A percentile compares a stretch with the other conserved stretches of the same genome.
Evolutionary conservation across 2,888 invertebrate genomes (phyloP).

Genomic region (Disparrhopalites patrizii): DNA sequence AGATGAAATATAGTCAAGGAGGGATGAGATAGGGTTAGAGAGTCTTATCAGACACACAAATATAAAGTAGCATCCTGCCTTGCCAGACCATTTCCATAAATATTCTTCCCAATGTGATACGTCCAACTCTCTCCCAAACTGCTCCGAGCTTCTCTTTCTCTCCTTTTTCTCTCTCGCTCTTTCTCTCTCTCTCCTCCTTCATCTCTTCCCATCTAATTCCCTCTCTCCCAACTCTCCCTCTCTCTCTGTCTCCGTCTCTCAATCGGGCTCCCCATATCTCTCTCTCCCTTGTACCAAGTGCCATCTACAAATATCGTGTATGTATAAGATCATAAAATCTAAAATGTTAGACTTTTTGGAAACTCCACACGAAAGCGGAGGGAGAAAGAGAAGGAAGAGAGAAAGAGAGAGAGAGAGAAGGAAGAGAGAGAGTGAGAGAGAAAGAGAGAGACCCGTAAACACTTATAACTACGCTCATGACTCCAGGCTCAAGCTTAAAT

Average conservation of each 20-base stretch:
- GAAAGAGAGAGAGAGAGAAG: too few species aligned
- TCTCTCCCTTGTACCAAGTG: too few species aligned
- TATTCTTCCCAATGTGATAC: constrained; percentile 24
- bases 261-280: too few species aligned
- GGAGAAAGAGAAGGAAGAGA: too few species aligned
- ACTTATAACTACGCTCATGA: neutral
- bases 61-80: constrained; percentile 17
- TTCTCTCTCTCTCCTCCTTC: neutral
- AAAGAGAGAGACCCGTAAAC: neutral
- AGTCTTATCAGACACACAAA: constrained; percentile 22
- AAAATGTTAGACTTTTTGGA: too few species aligned
- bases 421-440: too few species aligned
- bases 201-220: neutral
- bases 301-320: too few species aligned
- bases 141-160: constrained; percentile 3
- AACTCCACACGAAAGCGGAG: too few species aligned
- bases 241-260: too few species aligned
- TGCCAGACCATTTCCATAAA: constrained; percentile 23
- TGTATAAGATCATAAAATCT: too few species aligned
- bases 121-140: constrained; percentile 11
- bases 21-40: constrained; percentile 24
- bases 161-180: neutral
- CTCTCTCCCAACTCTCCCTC: neutral
- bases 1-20: constrained; percentile 31
- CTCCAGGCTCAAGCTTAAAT: constrained; percentile 6